Evolutionary conservation across 2,888 invertebrate species (phyloP).

Genomic region (Spilarctia lutea): DNA sequence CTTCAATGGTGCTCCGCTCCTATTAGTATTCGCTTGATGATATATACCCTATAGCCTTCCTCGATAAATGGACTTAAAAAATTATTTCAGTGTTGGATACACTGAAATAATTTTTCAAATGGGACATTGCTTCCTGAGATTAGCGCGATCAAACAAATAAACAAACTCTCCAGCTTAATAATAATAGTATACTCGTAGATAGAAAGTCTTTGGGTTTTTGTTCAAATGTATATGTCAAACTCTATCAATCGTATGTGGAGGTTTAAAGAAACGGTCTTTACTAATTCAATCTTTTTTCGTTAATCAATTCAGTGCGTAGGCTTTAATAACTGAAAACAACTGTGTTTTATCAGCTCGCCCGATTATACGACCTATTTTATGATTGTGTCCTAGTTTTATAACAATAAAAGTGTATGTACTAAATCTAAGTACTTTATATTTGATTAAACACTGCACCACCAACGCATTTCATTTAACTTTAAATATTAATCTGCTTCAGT

Average conservation of each 20-base stretch:
- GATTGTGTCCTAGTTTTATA: constrained; percentile 15
- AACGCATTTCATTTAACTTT: background rate
- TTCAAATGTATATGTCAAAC: background rate
- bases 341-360: constrained; percentile 6
- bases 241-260: background rate
- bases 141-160: no score
- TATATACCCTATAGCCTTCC: no score
- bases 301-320: constrained; percentile 3
- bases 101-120: no score
- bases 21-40: no score
- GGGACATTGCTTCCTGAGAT: no score
- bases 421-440: constrained; percentile 1
- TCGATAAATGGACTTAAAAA: no score
- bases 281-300: background rate
- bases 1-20: no score
- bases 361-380: constrained; percentile 18
- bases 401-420: constrained; percentile 7
- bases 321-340: constrained; percentile 6
- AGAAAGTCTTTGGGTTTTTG: background rate
- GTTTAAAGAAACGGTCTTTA: background rate
- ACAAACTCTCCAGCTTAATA: no score
- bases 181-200: no score
- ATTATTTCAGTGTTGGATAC: no score
- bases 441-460: constrained; percentile 3
- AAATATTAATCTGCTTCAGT: background rate